Evolutionary conservation across 1,140 invertebrate species (phyloP).

Genomic region (Leptinotarsa defecta): DNA sequence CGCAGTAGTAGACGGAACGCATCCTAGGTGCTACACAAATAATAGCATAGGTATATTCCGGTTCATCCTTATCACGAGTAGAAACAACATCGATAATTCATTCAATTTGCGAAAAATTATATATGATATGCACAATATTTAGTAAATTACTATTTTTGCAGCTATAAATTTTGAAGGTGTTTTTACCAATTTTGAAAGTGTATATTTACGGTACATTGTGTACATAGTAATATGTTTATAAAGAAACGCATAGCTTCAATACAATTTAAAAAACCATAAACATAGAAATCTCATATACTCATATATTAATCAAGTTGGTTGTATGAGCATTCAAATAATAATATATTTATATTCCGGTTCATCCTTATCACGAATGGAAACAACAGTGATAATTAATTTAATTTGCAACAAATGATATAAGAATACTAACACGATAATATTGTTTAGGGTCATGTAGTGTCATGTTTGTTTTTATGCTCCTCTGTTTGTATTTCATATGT

Average conservation of each 20-base stretch:
- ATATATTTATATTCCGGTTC: background rate
- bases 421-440: background rate
- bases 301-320: too few species aligned
- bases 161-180: too few species aligned
- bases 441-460: background rate
- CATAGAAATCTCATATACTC: too few species aligned
- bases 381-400: background rate
- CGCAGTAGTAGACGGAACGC: too few species aligned
- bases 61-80: background rate
- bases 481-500: background rate
- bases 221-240: too few species aligned
- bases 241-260: too few species aligned
- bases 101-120: background rate
- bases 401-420: slow-evolving; percentile 2
- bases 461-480: slow-evolving; percentile 1
- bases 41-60: background rate
- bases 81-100: background rate
- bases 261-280: too few species aligned
- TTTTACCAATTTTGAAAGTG: too few species aligned
- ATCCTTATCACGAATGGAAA: background rate
- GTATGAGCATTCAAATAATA: too few species aligned
- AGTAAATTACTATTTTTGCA: too few species aligned
- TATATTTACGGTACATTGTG: too few species aligned
- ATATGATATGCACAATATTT: background rate
- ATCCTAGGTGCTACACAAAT: too few species aligned